Evolutionary conservation across 2,888 invertebrate genomes (phyloP), one percentile per base, ranked within the genome.

Genomic region (Monoplex corrugatus): DNA sequence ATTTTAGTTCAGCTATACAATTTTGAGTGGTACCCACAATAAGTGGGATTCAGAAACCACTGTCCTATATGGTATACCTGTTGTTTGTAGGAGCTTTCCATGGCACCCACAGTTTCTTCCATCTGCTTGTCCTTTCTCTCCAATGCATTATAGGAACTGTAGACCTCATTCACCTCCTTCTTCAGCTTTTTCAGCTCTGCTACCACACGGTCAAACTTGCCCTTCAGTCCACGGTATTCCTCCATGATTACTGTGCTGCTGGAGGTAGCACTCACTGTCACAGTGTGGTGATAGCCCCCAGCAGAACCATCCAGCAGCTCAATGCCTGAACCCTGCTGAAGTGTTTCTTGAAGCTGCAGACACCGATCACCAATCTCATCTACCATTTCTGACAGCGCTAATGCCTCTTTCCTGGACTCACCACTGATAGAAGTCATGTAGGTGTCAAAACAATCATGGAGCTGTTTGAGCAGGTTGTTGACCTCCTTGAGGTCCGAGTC

Each of bases 41-140:
- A n/a, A n/a, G n/a, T n/a, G n/a, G n/a, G n/a, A n/a, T n/a, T n/a
- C n/a, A n/a, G n/a, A n/a, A n/a, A n/a, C n/a, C n/a, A n/a, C n/a
- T n/a, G n/a, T n/a, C n/a, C 50, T 50, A 50, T 23, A 68, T 6
- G 63, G 6, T 97, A 97, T 75, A 98, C 97, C 95, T 98, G 97
- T 2, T 94, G 93, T 84, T 95, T 92, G 88, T 97, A 97, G 90
- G 97, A 97, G 89, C 97, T 97, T 88, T 96, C 96, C 91, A 97
- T 96, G 0, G 97, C n/a, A 90, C 97, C 97, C 94, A 98, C 96
- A 94, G 94, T 91, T 90, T 94, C 94, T 87, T 94, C 94, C 72
- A 95, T 89, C 87, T 93, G 90, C 68, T 89, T 88, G 87, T 94
- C 93, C 78, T 92, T 93, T 32, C 89, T 87, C 89, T 93, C 91